These are phyloP conservation scores for Gadus macrocephalus DNA, from an alignment of 2,113 vertebrate species.

Conservation along the genomic window DNA sequence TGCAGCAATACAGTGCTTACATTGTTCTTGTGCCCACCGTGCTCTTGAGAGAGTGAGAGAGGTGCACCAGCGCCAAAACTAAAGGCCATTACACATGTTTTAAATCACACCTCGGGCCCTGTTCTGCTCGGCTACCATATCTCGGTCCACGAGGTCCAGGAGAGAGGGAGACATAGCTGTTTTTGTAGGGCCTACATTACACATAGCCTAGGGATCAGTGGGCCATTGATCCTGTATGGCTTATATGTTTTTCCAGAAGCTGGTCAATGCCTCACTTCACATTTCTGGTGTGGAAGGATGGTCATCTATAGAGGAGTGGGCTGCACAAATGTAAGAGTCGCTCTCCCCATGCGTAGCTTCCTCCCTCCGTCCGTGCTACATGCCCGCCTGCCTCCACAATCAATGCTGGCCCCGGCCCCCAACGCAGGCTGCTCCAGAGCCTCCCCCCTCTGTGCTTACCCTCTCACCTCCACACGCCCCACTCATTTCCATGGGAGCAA, in stretches of 20 bases:
- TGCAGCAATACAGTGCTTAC: not conserved
- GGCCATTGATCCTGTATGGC: constrained; percentile 68
- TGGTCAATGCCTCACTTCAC: constrained; percentile 69
- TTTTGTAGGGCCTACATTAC: constrained; percentile 62
- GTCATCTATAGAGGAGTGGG: constrained; percentile 45
- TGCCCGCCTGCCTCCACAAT: constrained; percentile 62
- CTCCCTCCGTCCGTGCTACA: constrained; percentile 44
- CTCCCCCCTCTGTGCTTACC: constrained; percentile 53
- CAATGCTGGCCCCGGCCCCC: constrained; percentile 61
- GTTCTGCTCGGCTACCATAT: constrained; percentile 27
- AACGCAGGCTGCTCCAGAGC: constrained; percentile 33
- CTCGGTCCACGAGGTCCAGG: constrained; percentile 6
- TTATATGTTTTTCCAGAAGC: constrained; percentile 72
- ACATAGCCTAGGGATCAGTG: constrained; percentile 71
- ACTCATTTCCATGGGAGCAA: constrained; percentile 27
- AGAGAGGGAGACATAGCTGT: constrained; percentile 24
- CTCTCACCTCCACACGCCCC: constrained; percentile 43
- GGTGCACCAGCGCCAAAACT: not conserved
- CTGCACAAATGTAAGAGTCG: constrained; percentile 6
- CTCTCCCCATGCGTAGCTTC: constrained; percentile 13
- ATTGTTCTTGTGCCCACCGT: not conserved
- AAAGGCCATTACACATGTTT: constrained; percentile 24
- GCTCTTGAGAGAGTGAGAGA: not conserved
- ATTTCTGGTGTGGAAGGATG: constrained; percentile 66
- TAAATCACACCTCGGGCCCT: constrained; percentile 38